Percentiles rank a stretch among this genome's conserved stretches.
Conservation (phyloP, 2,797 vertebrate genomes). For the Vespertilio murinus region DNA sequence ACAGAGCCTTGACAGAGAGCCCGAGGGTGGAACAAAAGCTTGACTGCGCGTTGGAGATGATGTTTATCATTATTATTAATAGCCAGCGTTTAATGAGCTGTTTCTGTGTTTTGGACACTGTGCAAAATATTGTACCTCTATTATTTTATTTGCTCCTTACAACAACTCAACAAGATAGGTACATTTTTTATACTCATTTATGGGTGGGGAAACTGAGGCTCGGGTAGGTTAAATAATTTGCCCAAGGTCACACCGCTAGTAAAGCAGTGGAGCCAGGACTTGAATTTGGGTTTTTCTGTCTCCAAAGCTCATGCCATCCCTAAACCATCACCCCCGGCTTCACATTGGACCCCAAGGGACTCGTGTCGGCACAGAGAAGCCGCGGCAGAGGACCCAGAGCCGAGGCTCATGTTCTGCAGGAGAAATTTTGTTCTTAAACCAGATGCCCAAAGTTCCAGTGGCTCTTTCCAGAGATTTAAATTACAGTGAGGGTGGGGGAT, state of each 20-base stretch:
- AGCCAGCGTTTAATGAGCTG: slow-evolving; percentile 58
- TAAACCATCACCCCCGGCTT: not conserved
- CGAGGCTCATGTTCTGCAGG: not conserved
- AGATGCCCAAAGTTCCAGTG: not conserved
- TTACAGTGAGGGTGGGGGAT: not conserved
- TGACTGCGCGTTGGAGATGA: not conserved
- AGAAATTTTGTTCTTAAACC: not conserved
- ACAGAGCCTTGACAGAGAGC: slow-evolving; percentile 66
- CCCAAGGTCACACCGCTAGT: not conserved
- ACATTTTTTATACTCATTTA: slow-evolving; percentile 38
- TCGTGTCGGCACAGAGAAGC: not conserved
- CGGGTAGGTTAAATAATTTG: slow-evolving; percentile 29
- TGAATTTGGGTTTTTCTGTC: not conserved
- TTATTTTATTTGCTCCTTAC: slow-evolving; percentile 49
- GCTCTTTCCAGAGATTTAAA: slow-evolving; percentile 54
- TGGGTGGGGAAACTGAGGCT: slow-evolving; percentile 16
- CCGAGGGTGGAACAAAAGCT: slow-evolving; percentile 25
- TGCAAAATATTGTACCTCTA: slow-evolving; percentile 27
- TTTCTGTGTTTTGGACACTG: not conserved
- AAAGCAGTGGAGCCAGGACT: not conserved
- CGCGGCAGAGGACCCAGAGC: not conserved
- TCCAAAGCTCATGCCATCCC: not conserved
- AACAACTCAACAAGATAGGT: not conserved
- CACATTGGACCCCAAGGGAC: not conserved
- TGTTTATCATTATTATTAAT: slow-evolving; percentile 69